Evolutionary conservation across 1,140 invertebrate species (phyloP).

Genomic region (Scaptodrosophila lebanonensis): DNA sequence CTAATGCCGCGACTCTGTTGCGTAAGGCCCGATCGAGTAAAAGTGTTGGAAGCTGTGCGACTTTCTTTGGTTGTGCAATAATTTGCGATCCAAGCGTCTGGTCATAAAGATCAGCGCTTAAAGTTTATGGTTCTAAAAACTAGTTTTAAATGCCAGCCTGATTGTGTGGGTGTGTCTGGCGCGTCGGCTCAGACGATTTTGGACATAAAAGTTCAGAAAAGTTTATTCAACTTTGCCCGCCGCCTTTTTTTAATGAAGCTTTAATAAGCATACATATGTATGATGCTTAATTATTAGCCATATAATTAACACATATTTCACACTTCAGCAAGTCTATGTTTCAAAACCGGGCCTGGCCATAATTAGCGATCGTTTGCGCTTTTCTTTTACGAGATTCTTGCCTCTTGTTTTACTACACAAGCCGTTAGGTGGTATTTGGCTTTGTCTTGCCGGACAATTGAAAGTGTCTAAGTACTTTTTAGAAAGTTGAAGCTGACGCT

Average conservation of each 20-base stretch:
- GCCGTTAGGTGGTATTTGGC: too few species aligned
- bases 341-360: conserved; percentile 33
- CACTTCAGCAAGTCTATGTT: conserved; percentile 3
- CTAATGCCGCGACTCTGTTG: conserved; percentile 42
- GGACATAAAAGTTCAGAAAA: too few species aligned
- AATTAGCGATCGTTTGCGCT: conserved; percentile 16
- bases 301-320: conserved; percentile 35
- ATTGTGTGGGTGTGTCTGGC: too few species aligned
- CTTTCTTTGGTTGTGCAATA: conserved; percentile 52
- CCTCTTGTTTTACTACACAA: conserved; percentile 16
- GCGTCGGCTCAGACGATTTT: too few species aligned
- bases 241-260: too few species aligned
- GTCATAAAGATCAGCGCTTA: neutral
- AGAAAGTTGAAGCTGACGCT: conserved; percentile 27
- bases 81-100: neutral
- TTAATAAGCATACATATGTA: too few species aligned
- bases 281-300: too few species aligned
- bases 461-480: conserved; percentile 57
- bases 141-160: conserved; percentile 16
- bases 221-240: conserved; percentile 31
- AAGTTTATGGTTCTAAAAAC: neutral
- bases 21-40: conserved; percentile 33
- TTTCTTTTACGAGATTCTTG: conserved; percentile 32
- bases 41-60: conserved; percentile 57
- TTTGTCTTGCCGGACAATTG: too few species aligned